Evolutionary conservation across 2,797 vertebrate genomes (phyloP).

Genomic region (Platyrinchus mystaceus): DNA sequence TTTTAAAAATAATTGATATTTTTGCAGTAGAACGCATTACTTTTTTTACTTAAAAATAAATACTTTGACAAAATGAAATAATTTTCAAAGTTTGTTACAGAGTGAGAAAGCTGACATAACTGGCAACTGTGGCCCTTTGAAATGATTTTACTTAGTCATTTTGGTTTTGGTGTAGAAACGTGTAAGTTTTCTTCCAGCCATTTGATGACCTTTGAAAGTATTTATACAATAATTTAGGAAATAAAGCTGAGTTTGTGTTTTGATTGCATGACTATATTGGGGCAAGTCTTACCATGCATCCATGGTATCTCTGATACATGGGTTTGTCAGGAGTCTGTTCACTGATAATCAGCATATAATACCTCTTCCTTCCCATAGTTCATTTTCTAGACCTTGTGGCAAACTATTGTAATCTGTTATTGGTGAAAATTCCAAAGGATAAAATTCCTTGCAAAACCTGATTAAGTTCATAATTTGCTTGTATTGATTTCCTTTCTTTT

Average conservation of each 20-base stretch:
- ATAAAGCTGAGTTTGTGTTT: not conserved
- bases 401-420: not conserved
- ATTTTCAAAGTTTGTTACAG: not conserved
- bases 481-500: not conserved
- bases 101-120: not conserved
- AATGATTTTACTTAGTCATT: not conserved
- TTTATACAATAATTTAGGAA: not conserved
- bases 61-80: not conserved
- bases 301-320: not conserved
- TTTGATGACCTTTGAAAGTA: not conserved
- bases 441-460: not conserved
- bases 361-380: not conserved
- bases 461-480: not conserved
- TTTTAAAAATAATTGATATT: not conserved
- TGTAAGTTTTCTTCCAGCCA: not conserved
- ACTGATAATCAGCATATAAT: not conserved
- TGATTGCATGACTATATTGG: not conserved
- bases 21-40: not conserved
- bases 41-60: not conserved
- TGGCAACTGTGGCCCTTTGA: not conserved
- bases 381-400: not conserved
- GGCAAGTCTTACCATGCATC: not conserved
- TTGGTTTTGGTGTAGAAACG: not conserved
- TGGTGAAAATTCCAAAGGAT: not conserved
- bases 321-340: not conserved